Evolutionary conservation across 2,113 vertebrate genomes (phyloP), one percentile per base, ranked within the genome.

Genomic region (Chloropsis cyanopogon): DNA sequence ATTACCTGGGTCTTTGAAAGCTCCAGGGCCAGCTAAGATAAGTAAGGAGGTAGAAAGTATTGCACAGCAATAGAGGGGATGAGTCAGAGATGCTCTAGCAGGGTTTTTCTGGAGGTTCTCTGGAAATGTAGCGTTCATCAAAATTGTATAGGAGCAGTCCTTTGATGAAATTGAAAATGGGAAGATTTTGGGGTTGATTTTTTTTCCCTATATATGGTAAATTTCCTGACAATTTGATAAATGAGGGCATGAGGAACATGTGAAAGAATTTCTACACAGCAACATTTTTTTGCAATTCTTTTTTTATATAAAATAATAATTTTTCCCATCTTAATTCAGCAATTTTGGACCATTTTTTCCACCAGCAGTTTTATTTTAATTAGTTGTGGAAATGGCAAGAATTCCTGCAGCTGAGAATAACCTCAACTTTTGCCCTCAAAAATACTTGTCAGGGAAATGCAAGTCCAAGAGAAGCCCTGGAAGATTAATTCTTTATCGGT

Each of bases 161-260:
- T 75, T 37, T 31, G 23, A 64, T 59, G 15, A 86, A 52, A 37
- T 2, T 64, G 39, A 68, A 88, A 76, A 59, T 8, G 37, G 4
- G 6, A 54, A 56, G 9, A 4, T 3, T 15, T 41, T 19, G 14
- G 12, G 7, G n/a, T 41, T 26, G 6, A 3, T 0, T n/a, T 9
- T 29, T 17, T 53, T 35, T 35, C 17, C 33, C 24, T 37, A 7
- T 28, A 6, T 57, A 24, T 37, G 11, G 42, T 63, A 46, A 35
- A 37, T 79, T 75, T 70, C 22, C 35, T 68, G 42, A 63, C 31
- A n/a, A 82, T 73, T 46, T 66, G 19, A 59, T 25, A 11, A 88
- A 65, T 54, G 14, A 82, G 19, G 14, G 14, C 14, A 78, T 28
- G 54, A 73, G 35, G 29, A 75, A 85, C 3, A 0, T 1, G 11